Evolutionary conservation across 2,888 invertebrate species (phyloP).

Genomic region (Habrosyne pyritoides): DNA sequence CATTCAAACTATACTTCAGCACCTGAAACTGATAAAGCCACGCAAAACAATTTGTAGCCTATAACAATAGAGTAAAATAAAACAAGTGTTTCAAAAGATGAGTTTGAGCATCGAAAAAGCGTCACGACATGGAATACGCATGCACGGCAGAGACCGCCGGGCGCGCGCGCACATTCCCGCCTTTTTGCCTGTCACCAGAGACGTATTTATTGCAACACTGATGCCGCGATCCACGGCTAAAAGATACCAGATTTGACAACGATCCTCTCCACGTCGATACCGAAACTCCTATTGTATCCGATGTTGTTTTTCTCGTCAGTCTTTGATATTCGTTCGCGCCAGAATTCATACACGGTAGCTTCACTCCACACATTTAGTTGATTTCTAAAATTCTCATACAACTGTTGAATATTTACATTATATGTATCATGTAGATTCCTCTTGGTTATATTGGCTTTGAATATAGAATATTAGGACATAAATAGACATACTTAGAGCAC

Average conservation of each 20-base stretch:
- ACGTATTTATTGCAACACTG: conserved; percentile 78
- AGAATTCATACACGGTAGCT: conserved; percentile 62
- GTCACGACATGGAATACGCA: conserved; percentile 45
- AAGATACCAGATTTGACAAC: conserved; percentile 73
- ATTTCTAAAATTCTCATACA: too few relatives aligned
- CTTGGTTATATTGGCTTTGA: too few relatives aligned
- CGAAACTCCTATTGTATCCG: conserved; percentile 67
- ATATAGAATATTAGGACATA: too few relatives aligned
- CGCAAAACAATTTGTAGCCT: conserved; percentile 22
- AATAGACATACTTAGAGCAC: too few relatives aligned
- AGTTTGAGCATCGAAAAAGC: conserved; percentile 62
- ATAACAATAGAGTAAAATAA: conserved; percentile 38
- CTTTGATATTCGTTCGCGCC: conserved; percentile 62
- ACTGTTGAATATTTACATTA: too few relatives aligned
- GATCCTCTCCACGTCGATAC: conserved; percentile 66
- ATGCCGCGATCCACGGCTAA: conserved; percentile 48
- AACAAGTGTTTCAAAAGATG: conserved; percentile 58
- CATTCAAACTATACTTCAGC: background rate
- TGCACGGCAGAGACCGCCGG: conserved; percentile 67
- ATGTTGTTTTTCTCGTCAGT: conserved; percentile 51
- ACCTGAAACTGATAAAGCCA: background rate
- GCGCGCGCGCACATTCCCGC: conserved; percentile 68
- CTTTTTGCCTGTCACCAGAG: conserved; percentile 69
- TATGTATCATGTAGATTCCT: too few relatives aligned
- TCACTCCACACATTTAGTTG: too few relatives aligned